Percentiles rank a stretch among this genome's conserved stretches.
Conservation (phyloP, 1,140 invertebrate species). For the Atta cephalotes region DNA sequence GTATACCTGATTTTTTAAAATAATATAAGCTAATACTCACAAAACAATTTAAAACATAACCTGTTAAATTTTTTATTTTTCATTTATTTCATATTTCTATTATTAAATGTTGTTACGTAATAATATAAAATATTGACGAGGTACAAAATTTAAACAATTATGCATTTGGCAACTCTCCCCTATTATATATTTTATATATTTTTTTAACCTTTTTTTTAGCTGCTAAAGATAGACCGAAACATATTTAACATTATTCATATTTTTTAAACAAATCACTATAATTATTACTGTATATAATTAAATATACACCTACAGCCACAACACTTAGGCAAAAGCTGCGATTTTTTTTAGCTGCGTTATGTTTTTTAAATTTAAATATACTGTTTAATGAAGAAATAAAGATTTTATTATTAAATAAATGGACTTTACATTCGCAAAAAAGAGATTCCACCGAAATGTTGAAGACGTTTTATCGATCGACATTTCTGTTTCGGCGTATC, state of each 20-base stretch:
- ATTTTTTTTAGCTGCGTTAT: background rate
- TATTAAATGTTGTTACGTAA: too few relatives aligned
- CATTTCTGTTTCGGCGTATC: background rate
- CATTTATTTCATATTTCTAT: too few relatives aligned
- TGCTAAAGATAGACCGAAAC: background rate
- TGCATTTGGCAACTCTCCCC: too few relatives aligned
- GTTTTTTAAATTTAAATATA: background rate
- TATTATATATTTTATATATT: background rate
- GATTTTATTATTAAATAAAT: background rate
- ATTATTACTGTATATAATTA: background rate
- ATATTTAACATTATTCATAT: conserved; percentile 5
- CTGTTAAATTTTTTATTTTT: too few relatives aligned
- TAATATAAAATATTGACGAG: too few relatives aligned
- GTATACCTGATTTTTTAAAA: too few relatives aligned
- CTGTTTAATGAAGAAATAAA: background rate
- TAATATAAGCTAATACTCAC: too few relatives aligned
- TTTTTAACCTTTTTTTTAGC: background rate
- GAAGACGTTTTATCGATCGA: conserved; percentile 5
- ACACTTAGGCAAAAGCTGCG: background rate
- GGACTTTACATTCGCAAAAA: background rate
- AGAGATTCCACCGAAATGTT: too few relatives aligned
- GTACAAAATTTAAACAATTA: too few relatives aligned
- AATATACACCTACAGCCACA: background rate
- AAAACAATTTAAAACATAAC: too few relatives aligned
- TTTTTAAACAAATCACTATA: background rate